phyloP scores from a whole-genome alignment of 1,140 invertebrate genomes.

The Drosophila virilis region DNA sequence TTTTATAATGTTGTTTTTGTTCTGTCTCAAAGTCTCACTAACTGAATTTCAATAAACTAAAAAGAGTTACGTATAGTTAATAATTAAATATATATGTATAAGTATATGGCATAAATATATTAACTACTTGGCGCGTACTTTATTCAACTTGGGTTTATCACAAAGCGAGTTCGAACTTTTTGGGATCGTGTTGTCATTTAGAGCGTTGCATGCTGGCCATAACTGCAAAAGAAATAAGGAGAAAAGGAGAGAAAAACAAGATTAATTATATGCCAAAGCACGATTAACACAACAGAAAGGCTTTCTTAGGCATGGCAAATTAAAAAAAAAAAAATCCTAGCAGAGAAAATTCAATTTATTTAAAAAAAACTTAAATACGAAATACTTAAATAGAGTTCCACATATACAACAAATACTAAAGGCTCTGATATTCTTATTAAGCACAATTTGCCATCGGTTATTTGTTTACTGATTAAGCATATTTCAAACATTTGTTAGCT shows the following conservation, averaged over 20 bases:
- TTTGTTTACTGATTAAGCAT: no score
- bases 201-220: constrained; percentile 70
- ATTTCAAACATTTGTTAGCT: no score
- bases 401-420: no score
- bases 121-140: constrained; percentile 61
- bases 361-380: no score
- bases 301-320: no score
- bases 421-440: no score
- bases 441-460: no score
- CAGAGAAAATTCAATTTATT: no score
- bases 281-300: no score
- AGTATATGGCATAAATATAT: constrained; percentile 9
- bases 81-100: constrained; percentile 18
- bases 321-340: no score
- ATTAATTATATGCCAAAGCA: constrained; percentile 10
- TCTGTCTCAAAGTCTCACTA: constrained; percentile 43
- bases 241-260: constrained; percentile 6
- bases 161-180: constrained; percentile 75
- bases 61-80: constrained; percentile 45
- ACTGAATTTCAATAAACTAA: constrained; percentile 54
- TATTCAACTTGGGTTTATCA: constrained; percentile 77
- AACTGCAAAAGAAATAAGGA: constrained; percentile 44
- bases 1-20: constrained; percentile 42
- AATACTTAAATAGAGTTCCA: no score
- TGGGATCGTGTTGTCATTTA: constrained; percentile 77